Percentiles rank a stretch among this genome's conserved stretches.
These are phyloP conservation scores for Venustoraphidia nigricollis DNA, from an alignment of 2,888 invertebrate species.

Conservation along the genomic window DNA sequence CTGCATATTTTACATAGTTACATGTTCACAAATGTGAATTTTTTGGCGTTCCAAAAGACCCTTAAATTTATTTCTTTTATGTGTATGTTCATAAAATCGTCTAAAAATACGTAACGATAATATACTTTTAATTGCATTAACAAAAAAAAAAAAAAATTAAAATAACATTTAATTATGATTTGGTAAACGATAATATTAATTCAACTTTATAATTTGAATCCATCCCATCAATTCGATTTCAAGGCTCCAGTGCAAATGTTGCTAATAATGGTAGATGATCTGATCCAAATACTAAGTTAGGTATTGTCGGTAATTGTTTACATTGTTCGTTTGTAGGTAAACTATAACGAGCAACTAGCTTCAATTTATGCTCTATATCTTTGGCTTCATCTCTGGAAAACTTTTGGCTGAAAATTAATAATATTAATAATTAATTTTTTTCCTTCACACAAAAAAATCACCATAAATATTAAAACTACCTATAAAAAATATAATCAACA, in stretches of 20 bases:
- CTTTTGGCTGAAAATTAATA: not conserved
- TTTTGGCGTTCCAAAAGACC: no score
- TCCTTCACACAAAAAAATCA: constrained; percentile 3
- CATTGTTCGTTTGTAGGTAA: constrained; percentile 51
- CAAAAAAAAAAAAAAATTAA: no score
- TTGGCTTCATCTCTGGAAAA: no score
- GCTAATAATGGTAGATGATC: constrained; percentile 76
- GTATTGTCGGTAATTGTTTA: constrained; percentile 39
- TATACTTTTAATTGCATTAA: no score
- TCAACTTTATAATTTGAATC: no score
- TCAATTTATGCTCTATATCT: constrained; percentile 20
- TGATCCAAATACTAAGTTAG: constrained; percentile 59
- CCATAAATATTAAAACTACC: constrained; percentile 25
- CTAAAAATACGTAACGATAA: no score
- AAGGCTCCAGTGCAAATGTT: constrained; percentile 41
- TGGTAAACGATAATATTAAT: no score
- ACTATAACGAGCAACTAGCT: constrained; percentile 42
- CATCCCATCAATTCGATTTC: not conserved
- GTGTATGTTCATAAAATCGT: no score
- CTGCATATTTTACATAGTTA: no score
- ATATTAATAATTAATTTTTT: not conserved
- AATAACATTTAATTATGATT: no score
- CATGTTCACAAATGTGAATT: no score
- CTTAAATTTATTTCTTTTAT: no score
- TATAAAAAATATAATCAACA: constrained; percentile 87